phyloP scores from a whole-genome alignment of 2,797 vertebrate species.

The Botia kubotai region DNA sequence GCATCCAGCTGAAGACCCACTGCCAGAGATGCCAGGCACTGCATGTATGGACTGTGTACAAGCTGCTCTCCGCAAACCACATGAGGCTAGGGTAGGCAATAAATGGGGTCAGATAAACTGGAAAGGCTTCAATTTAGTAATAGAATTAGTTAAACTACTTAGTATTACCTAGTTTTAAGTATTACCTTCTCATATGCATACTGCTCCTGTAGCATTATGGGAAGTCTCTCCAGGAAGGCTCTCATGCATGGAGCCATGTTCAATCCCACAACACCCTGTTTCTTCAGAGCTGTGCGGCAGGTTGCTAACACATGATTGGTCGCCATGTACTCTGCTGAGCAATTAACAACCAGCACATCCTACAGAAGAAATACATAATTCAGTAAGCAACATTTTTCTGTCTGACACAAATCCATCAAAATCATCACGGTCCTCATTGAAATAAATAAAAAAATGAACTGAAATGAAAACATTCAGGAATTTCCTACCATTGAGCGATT shows the following conservation, averaged over 20 bases:
- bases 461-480: neutral
- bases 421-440: neutral
- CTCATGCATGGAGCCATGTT: slow-evolving; percentile 97
- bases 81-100: slow-evolving; percentile 81
- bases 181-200: slow-evolving; percentile 92
- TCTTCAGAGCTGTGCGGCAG: slow-evolving; percentile 90
- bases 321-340: slow-evolving; percentile 88
- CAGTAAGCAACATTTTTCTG: neutral
- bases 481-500: slow-evolving; percentile 92
- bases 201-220: slow-evolving; percentile 97
- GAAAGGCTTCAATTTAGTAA: neutral
- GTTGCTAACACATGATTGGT: slow-evolving; percentile 92
- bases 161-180: neutral
- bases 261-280: slow-evolving; percentile 91
- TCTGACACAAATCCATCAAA: neutral
- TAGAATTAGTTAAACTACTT: neutral
- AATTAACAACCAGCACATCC: slow-evolving; percentile 95
- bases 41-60: slow-evolving; percentile 97
- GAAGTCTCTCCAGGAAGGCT: slow-evolving; percentile 93
- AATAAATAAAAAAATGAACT: neutral
- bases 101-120: neutral
- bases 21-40: slow-evolving; percentile 93
- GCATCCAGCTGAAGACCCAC: slow-evolving; percentile 93
- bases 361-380: slow-evolving; percentile 59
- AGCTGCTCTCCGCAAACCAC: slow-evolving; percentile 97